Conservation (phyloP, 1,140 invertebrate species). For the Brachionus plicatilis region DNA sequence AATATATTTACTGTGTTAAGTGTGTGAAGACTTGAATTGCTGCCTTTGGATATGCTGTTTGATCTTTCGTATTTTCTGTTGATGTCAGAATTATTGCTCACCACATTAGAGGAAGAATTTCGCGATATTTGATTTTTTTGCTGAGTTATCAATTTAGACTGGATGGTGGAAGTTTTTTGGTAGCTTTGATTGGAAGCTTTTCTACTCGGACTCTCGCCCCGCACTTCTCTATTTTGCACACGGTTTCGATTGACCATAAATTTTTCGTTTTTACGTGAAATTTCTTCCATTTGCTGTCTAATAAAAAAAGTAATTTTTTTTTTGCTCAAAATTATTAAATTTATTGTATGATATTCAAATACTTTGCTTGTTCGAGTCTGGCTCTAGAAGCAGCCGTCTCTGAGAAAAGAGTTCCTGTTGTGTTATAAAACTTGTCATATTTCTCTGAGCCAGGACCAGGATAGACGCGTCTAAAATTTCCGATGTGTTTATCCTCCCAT, state of each 20-base stretch:
- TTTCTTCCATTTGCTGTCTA: slow-evolving; percentile 41
- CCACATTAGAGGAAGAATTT: not conserved
- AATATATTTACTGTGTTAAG: not conserved
- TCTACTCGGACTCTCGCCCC: not conserved
- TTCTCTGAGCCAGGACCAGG: slow-evolving; percentile 57
- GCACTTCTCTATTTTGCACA: slow-evolving; percentile 22
- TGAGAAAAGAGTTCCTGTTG: slow-evolving; percentile 67
- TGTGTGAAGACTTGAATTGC: not conserved
- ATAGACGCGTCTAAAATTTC: slow-evolving; percentile 66
- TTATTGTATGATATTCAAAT: not conserved
- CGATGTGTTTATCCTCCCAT: slow-evolving; percentile 71
- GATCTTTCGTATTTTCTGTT: not conserved
- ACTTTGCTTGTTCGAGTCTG: slow-evolving; percentile 61
- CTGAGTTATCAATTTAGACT: not conserved
- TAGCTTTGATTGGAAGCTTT: not conserved
- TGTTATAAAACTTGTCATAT: slow-evolving; percentile 68
- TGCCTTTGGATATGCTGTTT: slow-evolving; percentile 2
- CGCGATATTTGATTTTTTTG: not conserved
- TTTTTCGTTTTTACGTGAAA: slow-evolving; percentile 39
- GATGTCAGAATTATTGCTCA: not conserved
- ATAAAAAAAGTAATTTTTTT: not conserved
- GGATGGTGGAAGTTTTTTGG: not conserved
- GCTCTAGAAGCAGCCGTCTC: slow-evolving; percentile 71
- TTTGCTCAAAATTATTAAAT: not conserved
- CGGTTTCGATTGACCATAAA: not conserved